phyloP scores from a whole-genome alignment of 1,140 invertebrate species.

The Aphaenogaster ashmeadi region DNA sequence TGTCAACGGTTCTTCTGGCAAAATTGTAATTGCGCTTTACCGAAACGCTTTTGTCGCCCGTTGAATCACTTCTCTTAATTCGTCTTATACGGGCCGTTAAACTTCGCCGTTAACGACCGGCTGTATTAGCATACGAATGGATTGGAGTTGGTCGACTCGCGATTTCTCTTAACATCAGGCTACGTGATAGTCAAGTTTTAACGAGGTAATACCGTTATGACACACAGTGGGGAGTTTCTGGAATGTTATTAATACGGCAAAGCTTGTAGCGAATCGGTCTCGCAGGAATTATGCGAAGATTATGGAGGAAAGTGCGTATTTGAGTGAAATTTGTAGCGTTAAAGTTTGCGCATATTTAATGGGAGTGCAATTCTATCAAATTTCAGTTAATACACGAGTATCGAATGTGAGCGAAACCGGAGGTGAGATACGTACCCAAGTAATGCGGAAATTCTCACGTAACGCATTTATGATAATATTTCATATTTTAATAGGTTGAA shows the following conservation, averaged over 20 bases:
- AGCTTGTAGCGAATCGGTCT: constrained; percentile 6
- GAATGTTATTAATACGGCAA: constrained; percentile 24
- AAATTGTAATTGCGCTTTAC: constrained; percentile 45
- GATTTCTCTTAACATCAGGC: constrained; percentile 33
- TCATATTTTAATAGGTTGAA: neutral
- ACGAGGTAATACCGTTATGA: constrained; percentile 44
- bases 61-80: constrained; percentile 49
- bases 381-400: constrained; percentile 7
- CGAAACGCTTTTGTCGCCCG: neutral
- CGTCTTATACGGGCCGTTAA: constrained; percentile 35
- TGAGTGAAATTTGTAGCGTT: constrained; percentile 19
- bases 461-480: constrained; percentile 38
- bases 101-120: constrained; percentile 41
- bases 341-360: constrained; percentile 34
- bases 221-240: neutral
- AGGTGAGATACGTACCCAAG: neutral
- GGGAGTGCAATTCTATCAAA: constrained; percentile 9
- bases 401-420: neutral
- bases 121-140: constrained; percentile 64
- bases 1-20: neutral
- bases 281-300: constrained; percentile 37
- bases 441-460: constrained; percentile 20
- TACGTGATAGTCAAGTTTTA: constrained; percentile 43
- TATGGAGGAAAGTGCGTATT: constrained; percentile 12
- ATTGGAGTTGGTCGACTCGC: constrained; percentile 43